Evolutionary conservation across 2,113 vertebrate genomes (phyloP), one percentile per base, ranked within the genome.

Genomic region (Cacatua alba): DNA sequence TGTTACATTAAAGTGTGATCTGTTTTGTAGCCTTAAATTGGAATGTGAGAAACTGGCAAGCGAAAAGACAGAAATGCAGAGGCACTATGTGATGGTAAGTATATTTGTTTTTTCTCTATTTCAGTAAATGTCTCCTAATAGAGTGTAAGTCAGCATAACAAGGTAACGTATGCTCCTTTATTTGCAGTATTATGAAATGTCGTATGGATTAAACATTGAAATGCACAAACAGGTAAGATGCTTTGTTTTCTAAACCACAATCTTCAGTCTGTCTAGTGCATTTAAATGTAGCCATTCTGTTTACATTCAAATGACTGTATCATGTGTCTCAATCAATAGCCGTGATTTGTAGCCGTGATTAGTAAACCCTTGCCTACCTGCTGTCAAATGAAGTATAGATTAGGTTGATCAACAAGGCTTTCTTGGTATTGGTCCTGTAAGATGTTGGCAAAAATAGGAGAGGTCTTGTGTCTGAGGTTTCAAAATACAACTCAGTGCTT

Each of bases 51-150:
- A 99, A 98, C 97, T 99, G 98, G 99, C 99, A 97, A 99, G 99
- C 17, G 99, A 99, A 98, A 99, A 99, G 97, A 99, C 99, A 16
- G 99, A 99, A 98, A 99, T 99, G 99, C 99, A 99, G 98, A 98
- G 99, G 92, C 99, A 99, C 97, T 99, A 99, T 95, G 99, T 99
- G 95, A 99, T 99, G 99, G 99, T 99, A 98, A 98, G 99, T 97
- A 49, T 94, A 80, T 76, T 63, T 79, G 69, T 3, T 82, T 88
- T 92, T 95, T 69, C 35, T 86, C 87, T 78, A 46, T 64, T 74
- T 43, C 39, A 28, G 59, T 57, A 48, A 94, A 79, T 90, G 80
- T 33, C 11, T 91, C 31, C 23, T 64, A 71, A 49, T 70, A 53
- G 5, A 39, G 9, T 19, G 25, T 82, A 44, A 37, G 4, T 62